Evolutionary conservation across 2,888 invertebrate species (phyloP).

Genomic region (Thera obeliscata): DNA sequence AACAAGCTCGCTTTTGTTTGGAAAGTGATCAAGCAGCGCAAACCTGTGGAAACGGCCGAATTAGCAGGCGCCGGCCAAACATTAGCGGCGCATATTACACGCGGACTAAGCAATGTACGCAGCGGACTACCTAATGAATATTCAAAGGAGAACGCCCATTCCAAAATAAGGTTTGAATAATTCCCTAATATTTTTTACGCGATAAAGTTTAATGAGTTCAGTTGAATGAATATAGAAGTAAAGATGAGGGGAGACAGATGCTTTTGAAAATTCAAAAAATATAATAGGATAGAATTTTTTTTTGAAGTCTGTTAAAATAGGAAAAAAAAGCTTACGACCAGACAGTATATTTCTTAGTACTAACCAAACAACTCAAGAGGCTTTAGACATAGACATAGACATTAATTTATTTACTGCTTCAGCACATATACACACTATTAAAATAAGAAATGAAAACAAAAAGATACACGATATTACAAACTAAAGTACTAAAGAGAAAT

Average conservation of each 20-base stretch:
- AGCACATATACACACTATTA: too few relatives aligned
- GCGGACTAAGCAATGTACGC: conserved; percentile 21
- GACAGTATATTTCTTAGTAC: too few relatives aligned
- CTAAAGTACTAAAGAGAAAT: too few relatives aligned
- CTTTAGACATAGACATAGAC: too few relatives aligned
- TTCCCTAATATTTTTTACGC: conserved; percentile 6
- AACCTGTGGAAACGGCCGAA: conserved; percentile 29
- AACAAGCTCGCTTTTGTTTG: conserved; percentile 23
- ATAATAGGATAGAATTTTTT: too few relatives aligned
- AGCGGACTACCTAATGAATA: conserved; percentile 26
- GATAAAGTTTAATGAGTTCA: conserved; percentile 8
- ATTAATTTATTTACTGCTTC: too few relatives aligned
- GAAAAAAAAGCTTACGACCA: too few relatives aligned
- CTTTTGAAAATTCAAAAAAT: too few relatives aligned
- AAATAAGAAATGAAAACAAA: too few relatives aligned
- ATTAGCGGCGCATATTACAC: conserved; percentile 20
- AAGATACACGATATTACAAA: too few relatives aligned
- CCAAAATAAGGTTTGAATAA: conserved; percentile 15
- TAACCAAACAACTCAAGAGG: not conserved
- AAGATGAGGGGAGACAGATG: too few relatives aligned
- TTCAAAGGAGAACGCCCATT: conserved; percentile 18
- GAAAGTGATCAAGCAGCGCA: conserved; percentile 34
- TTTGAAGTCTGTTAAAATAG: too few relatives aligned
- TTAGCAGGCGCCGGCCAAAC: conserved; percentile 26
- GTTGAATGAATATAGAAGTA: not conserved